phyloP scores from a whole-genome alignment of 2,797 vertebrate species.

The Amblyraja radiata region DNA sequence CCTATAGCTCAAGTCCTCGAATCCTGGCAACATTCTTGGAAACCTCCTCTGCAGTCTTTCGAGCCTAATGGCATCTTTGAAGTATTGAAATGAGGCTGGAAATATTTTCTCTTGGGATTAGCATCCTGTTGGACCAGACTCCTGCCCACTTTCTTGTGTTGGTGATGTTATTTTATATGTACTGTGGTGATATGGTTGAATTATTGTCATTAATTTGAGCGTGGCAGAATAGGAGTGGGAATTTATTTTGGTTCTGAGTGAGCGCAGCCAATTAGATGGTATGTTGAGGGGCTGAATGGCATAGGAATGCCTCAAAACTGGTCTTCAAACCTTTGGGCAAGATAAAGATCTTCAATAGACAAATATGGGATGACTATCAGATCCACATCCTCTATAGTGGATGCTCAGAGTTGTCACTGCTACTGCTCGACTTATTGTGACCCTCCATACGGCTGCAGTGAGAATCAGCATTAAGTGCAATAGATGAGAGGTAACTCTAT shows the following conservation, averaged over 20 bases:
- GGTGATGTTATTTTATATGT: not conserved
- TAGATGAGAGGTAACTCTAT: not conserved
- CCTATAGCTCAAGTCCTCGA: no score
- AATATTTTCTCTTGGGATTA: not conserved
- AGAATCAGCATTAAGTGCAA: not conserved
- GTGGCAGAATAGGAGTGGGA: no score
- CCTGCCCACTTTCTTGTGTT: not conserved
- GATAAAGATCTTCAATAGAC: not conserved
- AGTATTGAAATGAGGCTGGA: not conserved
- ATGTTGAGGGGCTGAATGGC: not conserved
- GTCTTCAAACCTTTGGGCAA: not conserved
- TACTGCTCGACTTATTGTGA: not conserved
- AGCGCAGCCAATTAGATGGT: not conserved
- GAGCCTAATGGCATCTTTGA: no score
- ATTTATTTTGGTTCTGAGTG: not conserved
- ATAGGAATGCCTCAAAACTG: not conserved
- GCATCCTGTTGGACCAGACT: no score
- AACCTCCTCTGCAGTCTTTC: no score
- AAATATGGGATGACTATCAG: not conserved
- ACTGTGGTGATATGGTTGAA: not conserved
- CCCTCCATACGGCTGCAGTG: not conserved
- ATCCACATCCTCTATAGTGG: no score
- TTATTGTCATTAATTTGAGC: not conserved
- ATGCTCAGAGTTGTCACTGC: not conserved
- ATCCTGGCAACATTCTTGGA: no score